Base-by-base conservation (phyloP, 2,797 vertebrate species). In the Sparidentex hasta region DNA sequence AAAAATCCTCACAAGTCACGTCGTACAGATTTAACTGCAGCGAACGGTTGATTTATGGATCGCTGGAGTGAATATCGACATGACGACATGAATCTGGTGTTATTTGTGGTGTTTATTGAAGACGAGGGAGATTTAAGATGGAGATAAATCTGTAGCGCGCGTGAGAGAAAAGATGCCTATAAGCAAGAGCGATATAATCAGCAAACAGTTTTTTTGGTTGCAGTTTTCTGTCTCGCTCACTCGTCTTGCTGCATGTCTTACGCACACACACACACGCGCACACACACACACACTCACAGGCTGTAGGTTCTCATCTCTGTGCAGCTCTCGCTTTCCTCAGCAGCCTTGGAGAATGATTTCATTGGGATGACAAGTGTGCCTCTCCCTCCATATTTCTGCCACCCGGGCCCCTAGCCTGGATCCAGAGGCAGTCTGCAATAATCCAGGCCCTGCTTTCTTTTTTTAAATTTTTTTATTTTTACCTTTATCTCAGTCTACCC, bases 321-420 rank as follows among this genome's bases (percentile, higher is more conserved):
- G 83, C 61, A 44, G 68, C 79, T 70, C 71, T 67, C 46, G 33
- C 74, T 70, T 68, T 76, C 82, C 74, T 85, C 86, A 48, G 84
- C 81, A 85, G 84, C 83, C 80, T 78, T 44, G 68, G 65, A 86
- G 81, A 80, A 63, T 86, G 90, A 91, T 92, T 91, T 92, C 67
- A 90, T 90, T 76, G 80, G 81, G 81, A 87, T 90, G 89, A 93
- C 87, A 91, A 88, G 87, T 88, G 74, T 77, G 58, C 72, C 78
- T 80, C 73, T 88, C 65, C 87, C 70, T 91, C 86, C 84, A 88
- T 90, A 91, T 93, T 91, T 91, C 88, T 90, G 84, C 84, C 80
- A 77, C 82, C 78, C 67, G 33, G 82, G 75, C 68, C 83, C 57
- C 55, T 11, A 56, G 63, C 83, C 84, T 76, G 66, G 7, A 88